A percentile compares a stretch with the other conserved stretches of the same genome.
Conservation (phyloP, 2,113 vertebrate species). For the Pagrus major region DNA sequence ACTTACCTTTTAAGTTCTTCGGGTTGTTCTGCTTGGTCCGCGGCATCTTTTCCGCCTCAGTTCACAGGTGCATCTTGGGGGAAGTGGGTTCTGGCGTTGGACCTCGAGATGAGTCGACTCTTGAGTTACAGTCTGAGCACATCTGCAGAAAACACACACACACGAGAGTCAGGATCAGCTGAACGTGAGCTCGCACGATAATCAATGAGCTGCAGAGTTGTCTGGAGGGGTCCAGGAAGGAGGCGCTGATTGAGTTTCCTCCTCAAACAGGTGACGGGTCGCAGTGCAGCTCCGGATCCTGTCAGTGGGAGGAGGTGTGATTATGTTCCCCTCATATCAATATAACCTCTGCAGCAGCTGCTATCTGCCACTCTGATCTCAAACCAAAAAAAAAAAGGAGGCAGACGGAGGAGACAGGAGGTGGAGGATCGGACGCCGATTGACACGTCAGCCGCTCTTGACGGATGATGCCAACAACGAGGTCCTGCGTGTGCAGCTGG, state of each 20-base stretch:
- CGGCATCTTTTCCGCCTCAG: slow-evolving; percentile 91
- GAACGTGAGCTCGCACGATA: slow-evolving; percentile 25
- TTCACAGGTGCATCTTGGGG: slow-evolving; percentile 79
- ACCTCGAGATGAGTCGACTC: slow-evolving; percentile 45
- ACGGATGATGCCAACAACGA: slow-evolving; percentile 51
- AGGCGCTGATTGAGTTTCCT: slow-evolving; percentile 58
- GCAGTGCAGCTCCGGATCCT: slow-evolving; percentile 20
- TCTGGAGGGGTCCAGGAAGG: slow-evolving; percentile 42
- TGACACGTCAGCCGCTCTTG: slow-evolving; percentile 48
- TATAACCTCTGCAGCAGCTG: slow-evolving; percentile 58
- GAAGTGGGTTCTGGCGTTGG: slow-evolving; percentile 36
- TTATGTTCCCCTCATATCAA: slow-evolving; percentile 28
- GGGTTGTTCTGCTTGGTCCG: slow-evolving; percentile 99
- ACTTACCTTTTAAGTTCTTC: slow-evolving; percentile 96
- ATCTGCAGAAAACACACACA: slow-evolving; percentile 58
- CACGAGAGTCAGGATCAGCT: slow-evolving; percentile 34
- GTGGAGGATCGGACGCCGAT: slow-evolving; percentile 17
- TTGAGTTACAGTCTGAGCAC: slow-evolving; percentile 42
- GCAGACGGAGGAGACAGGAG: too few species aligned
- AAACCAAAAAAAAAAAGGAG: neutral
- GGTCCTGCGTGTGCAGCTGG: slow-evolving; percentile 30
- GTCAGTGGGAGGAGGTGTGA: slow-evolving; percentile 57
- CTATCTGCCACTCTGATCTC: slow-evolving; percentile 42
- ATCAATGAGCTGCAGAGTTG: slow-evolving; percentile 44
- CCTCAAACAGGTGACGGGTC: slow-evolving; percentile 60